Percentiles rank a stretch among this genome's conserved stretches.
Evolutionary conservation across 30 jellyfish, hydroid and myxozoan genomes (phyloP).

Genomic region (Nemopilema nomurai): DNA sequence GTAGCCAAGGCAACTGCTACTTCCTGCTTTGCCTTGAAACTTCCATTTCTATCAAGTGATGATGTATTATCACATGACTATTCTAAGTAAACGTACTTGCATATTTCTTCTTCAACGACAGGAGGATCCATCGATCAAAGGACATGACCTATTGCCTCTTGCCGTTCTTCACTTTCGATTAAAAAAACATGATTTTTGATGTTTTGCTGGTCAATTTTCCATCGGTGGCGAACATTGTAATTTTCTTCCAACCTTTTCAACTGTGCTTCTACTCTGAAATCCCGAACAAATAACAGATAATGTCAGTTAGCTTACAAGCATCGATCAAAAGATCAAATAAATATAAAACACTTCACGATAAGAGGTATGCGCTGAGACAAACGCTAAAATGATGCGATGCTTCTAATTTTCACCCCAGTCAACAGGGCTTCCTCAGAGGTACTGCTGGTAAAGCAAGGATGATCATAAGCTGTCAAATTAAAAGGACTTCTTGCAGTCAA

Average conservation of each 20-base stretch:
- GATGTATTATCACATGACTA: background rate
- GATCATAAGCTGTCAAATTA: background rate
- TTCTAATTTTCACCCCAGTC: background rate
- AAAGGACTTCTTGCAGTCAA: background rate
- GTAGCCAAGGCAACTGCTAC: background rate
- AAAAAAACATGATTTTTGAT: background rate
- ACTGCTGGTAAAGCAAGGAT: background rate
- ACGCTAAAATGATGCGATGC: background rate
- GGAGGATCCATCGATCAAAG: slow-evolving; percentile 28
- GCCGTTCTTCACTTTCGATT: slow-evolving; percentile 10
- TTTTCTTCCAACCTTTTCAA: slow-evolving; percentile 4
- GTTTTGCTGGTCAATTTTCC: background rate
- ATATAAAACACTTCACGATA: background rate
- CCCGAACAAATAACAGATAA: background rate
- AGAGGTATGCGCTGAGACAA: background rate
- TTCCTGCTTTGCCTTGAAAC: background rate
- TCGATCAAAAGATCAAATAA: background rate
- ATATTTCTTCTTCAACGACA: slow-evolving; percentile 9
- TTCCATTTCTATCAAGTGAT: background rate
- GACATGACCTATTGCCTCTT: slow-evolving; percentile 1
- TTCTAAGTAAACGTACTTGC: slow-evolving; percentile 10
- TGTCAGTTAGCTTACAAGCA: background rate
- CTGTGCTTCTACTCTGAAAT: slow-evolving; percentile 14
- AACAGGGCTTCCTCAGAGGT: background rate
- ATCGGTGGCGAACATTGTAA: slow-evolving; percentile 12